Evolutionary conservation across 2,797 vertebrate genomes (phyloP).

Genomic region (Otolemur crassicaudatus): DNA sequence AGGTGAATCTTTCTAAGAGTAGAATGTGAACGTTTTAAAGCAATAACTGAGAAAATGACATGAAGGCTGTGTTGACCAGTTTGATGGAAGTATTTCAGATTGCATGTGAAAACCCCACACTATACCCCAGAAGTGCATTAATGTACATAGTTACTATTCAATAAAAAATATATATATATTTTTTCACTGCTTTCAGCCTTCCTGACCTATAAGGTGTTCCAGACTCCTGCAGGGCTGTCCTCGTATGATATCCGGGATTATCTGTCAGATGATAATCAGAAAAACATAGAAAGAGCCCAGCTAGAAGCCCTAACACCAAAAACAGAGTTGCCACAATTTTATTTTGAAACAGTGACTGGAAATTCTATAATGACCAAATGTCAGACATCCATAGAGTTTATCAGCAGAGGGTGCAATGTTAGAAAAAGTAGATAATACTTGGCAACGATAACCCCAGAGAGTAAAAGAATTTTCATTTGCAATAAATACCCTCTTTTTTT

Average conservation of each 20-base stretch:
- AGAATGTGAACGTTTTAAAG: too few species aligned
- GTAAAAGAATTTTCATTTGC: not conserved
- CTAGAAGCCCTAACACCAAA: not conserved
- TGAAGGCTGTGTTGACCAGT: too few species aligned
- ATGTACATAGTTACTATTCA: too few species aligned
- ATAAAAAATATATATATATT: too few species aligned
- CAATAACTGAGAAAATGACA: too few species aligned
- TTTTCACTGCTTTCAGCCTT: not conserved
- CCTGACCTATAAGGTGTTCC: not conserved
- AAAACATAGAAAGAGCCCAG: not conserved
- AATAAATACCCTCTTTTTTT: not conserved
- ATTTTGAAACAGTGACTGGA: constrained; percentile 31
- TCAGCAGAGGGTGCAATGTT: not conserved
- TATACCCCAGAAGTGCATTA: too few species aligned
- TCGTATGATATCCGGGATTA: not conserved
- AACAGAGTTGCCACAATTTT: not conserved
- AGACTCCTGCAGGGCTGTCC: not conserved
- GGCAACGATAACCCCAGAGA: constrained; percentile 2
- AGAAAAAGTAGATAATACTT: not conserved
- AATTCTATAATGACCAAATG: not conserved
- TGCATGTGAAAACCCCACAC: too few species aligned
- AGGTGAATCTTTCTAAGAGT: too few species aligned
- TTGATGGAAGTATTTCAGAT: too few species aligned
- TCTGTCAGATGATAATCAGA: not conserved
- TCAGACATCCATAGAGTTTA: not conserved